phyloP scores from a whole-genome alignment of 2,113 vertebrate species.

The Montifringilla adamsi region DNA sequence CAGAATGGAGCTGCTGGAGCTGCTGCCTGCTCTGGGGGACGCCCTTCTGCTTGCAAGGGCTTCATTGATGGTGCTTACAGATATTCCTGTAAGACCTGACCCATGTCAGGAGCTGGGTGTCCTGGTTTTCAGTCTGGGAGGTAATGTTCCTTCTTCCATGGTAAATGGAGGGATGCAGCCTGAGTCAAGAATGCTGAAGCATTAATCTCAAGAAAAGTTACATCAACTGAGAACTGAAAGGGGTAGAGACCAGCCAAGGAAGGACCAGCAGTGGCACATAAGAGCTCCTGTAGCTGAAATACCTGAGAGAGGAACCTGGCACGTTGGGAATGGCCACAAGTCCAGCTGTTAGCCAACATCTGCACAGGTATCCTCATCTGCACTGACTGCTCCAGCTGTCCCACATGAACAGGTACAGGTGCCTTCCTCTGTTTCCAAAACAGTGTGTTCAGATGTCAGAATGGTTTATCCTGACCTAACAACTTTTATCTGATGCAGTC shows the following conservation, averaged over 20 bases:
- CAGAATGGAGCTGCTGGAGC: background rate
- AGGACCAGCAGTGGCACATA: background rate
- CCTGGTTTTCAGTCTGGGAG: background rate
- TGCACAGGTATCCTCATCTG: background rate
- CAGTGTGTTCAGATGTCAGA: background rate
- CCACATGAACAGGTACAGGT: background rate
- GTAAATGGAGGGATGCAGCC: background rate
- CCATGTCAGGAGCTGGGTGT: background rate
- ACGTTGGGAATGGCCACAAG: background rate
- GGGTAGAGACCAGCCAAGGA: background rate
- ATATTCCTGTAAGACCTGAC: background rate
- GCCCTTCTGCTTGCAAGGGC: background rate
- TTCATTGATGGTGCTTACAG: background rate
- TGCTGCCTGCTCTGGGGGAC: background rate
- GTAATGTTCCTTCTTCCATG: background rate
- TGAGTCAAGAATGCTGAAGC: background rate
- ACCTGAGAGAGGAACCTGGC: background rate
- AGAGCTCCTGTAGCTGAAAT: background rate
- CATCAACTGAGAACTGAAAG: background rate
- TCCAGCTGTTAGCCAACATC: background rate
- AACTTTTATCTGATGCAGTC: background rate
- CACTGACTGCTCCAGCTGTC: background rate
- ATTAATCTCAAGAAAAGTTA: background rate
- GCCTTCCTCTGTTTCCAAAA: background rate
- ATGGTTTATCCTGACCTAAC: rapidly evolving